Conservation (phyloP, 2,797 vertebrate species). For the Selene dorsalis region DNA sequence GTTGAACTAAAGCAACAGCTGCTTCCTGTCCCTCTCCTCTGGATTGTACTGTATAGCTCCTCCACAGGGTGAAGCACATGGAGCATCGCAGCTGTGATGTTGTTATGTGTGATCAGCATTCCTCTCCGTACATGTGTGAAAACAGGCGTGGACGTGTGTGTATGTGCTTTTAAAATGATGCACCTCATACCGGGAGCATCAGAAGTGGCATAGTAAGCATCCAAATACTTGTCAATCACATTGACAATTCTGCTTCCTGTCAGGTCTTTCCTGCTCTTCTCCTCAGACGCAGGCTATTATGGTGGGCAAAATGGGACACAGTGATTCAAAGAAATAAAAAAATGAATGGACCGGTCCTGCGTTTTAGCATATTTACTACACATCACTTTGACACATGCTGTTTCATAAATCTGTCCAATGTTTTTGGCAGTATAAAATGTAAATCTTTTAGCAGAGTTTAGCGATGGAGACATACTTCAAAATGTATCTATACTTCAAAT, state of each 20-base stretch:
- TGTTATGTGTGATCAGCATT: neutral
- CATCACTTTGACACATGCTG: neutral
- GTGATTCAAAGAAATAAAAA: neutral
- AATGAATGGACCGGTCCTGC: neutral
- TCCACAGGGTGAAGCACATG: constrained; percentile 8
- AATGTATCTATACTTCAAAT: neutral
- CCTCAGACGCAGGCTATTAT: neutral
- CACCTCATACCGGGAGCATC: neutral
- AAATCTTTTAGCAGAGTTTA: constrained; percentile 7
- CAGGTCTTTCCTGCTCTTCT: neutral
- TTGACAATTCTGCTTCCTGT: neutral
- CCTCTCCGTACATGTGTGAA: neutral
- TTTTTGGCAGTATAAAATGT: neutral
- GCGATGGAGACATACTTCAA: no score
- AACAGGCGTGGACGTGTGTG: neutral
- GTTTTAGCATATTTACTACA: constrained; percentile 6
- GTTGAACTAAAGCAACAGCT: constrained; percentile 67
- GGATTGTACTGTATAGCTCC: neutral
- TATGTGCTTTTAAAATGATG: neutral
- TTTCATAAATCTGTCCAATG: neutral
- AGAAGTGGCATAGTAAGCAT: constrained; percentile 30
- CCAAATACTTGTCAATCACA: neutral
- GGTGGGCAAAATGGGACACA: neutral
- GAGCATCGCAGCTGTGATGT: constrained; percentile 40
- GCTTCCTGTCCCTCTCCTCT: constrained; percentile 72